phyloP scores from a whole-genome alignment of 2,888 invertebrate genomes.

The Morinoia aosen region DNA sequence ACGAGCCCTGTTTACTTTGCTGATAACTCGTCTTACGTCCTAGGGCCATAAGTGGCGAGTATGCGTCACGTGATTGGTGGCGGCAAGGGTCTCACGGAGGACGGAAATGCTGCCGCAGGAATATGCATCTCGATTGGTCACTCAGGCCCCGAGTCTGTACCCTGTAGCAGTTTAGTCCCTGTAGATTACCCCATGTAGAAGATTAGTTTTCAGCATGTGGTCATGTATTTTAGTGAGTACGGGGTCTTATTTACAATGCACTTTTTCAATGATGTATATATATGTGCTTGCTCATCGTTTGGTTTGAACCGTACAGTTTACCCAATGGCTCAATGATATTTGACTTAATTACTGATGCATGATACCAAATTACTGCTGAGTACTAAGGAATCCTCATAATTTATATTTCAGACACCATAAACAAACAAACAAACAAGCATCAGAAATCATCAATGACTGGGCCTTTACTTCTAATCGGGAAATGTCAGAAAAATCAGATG shows the following conservation, averaged over 20 bases:
- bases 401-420: too few species aligned
- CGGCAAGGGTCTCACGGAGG: background rate
- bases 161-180: background rate
- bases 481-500: background rate
- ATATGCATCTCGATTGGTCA: background rate
- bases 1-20: conserved; percentile 26
- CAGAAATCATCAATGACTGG: background rate
- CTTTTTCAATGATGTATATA: background rate
- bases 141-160: background rate
- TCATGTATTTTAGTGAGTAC: background rate
- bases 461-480: background rate
- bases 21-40: conserved; percentile 29
- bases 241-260: background rate
- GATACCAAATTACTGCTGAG: background rate
- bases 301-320: background rate
- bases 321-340: too few species aligned
- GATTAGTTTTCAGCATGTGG: background rate
- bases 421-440: background rate
- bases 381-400: background rate
- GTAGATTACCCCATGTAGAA: too few species aligned
- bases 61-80: conserved; percentile 2
- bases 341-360: too few species aligned
- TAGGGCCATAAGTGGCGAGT: background rate
- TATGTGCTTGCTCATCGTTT: background rate
- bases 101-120: background rate